Conservation (phyloP, 92 coral and sea anemone species). For the Porites divaricata region DNA sequence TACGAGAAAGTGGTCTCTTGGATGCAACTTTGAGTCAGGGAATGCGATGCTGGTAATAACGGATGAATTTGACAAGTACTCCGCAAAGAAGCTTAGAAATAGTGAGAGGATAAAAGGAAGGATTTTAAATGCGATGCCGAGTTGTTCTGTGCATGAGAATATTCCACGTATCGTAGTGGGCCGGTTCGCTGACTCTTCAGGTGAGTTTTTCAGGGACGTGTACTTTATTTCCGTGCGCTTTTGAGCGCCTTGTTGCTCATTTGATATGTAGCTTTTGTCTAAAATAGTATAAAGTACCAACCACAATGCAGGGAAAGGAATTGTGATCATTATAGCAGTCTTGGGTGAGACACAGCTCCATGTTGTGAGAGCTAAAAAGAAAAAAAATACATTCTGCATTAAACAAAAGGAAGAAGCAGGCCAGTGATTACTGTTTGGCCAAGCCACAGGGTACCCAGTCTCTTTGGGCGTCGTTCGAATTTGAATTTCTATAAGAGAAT, state of each 20-base stretch:
- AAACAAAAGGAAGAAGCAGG: no score
- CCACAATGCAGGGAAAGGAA: slow-evolving; percentile 68
- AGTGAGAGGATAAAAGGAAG: slow-evolving; percentile 73
- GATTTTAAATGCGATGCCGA: slow-evolving; percentile 53
- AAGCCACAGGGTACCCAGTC: no score
- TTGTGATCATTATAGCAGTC: slow-evolving; percentile 76
- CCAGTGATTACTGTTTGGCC: no score
- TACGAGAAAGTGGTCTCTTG: slow-evolving; percentile 76
- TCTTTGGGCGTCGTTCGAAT: no score
- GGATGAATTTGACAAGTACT: slow-evolving; percentile 65
- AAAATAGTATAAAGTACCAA: slow-evolving; percentile 78
- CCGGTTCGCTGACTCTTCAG: neutral
- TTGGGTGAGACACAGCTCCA: slow-evolving; percentile 83
- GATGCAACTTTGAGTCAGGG: slow-evolving; percentile 54
- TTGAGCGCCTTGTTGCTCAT: slow-evolving; percentile 17
- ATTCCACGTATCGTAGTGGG: neutral
- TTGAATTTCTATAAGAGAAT: no score
- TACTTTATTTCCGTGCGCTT: slow-evolving; percentile 31
- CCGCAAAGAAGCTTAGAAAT: slow-evolving; percentile 66
- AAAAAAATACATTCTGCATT: no score
- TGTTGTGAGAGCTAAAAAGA: slow-evolving; percentile 30
- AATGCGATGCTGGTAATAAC: slow-evolving; percentile 78
- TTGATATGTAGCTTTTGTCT: slow-evolving; percentile 59
- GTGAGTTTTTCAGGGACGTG: neutral
- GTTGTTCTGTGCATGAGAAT: slow-evolving; percentile 47